A percentile compares a stretch with the other conserved stretches of the same genome.
phyloP scores from a whole-genome alignment of 2,113 vertebrate species.

The Corythaeola cristata region DNA sequence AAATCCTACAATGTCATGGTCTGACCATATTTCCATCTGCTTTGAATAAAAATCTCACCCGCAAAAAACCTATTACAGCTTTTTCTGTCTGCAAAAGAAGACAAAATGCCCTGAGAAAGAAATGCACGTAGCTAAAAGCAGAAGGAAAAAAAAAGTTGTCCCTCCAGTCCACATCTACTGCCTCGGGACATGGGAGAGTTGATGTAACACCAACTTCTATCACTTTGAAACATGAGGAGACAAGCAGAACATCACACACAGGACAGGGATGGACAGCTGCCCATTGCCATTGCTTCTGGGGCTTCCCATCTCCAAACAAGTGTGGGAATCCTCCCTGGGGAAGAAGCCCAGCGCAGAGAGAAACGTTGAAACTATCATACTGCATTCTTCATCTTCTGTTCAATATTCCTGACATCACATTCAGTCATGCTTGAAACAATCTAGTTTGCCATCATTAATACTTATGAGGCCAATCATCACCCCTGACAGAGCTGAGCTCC shows the following conservation, averaged over 20 bases:
- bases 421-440: slow-evolving; percentile 8
- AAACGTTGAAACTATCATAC: neutral
- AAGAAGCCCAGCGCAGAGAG: neutral
- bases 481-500: neutral
- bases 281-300: neutral
- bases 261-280: neutral
- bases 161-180: neutral
- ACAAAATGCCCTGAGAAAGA: neutral
- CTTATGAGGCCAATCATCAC: neutral
- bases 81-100: neutral
- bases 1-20: neutral
- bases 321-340: neutral
- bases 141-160: accelerated
- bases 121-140: accelerated
- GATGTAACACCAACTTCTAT: neutral
- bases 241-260: neutral
- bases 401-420: neutral
- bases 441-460: neutral
- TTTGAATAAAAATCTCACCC: neutral
- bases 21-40: neutral
- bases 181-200: accelerated
- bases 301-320: neutral
- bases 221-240: neutral
- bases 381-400: neutral
- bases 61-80: neutral